Percentiles rank a stretch among this genome's conserved stretches.
Evolutionary conservation across 1,140 invertebrate species (phyloP).

Genomic region (Alviniconcha marisindica): DNA sequence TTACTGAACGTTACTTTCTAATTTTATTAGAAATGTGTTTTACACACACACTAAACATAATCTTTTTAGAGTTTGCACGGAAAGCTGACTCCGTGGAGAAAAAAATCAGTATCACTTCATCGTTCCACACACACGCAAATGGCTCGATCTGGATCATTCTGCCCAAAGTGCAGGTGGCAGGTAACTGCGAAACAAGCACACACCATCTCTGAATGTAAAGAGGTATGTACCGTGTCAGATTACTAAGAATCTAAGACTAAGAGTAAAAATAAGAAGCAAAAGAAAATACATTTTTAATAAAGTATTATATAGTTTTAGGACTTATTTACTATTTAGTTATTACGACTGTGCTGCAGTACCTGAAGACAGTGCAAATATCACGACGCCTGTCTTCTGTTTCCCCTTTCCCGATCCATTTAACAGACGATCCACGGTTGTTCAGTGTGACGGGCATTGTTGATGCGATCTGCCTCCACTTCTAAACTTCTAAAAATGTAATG

Average conservation of each 20-base stretch:
- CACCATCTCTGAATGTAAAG: too few species aligned
- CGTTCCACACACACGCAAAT: background rate
- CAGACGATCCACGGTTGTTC: background rate
- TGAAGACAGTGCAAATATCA: constrained; percentile 42
- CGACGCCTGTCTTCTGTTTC: constrained; percentile 27
- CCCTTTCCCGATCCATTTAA: constrained; percentile 41
- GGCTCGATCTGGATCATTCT: too few species aligned
- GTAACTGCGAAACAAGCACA: too few species aligned
- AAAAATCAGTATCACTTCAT: background rate
- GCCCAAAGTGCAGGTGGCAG: too few species aligned
- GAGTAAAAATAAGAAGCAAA: too few species aligned
- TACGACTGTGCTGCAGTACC: constrained; percentile 43
- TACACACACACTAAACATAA: background rate
- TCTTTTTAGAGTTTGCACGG: background rate
- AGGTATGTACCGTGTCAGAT: too few species aligned
- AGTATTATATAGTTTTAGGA: too few species aligned
- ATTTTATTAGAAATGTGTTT: background rate
- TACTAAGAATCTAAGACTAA: too few species aligned
- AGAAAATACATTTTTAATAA: too few species aligned
- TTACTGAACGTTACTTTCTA: background rate
- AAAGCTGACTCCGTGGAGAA: background rate
- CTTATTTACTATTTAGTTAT: too few species aligned
- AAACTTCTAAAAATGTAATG: too few species aligned
- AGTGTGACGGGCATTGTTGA: constrained; percentile 13
- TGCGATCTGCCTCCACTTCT: background rate